Evolutionary conservation across 2,888 invertebrate species (phyloP).

Genomic region (Caenorhabditis parvicauda): DNA sequence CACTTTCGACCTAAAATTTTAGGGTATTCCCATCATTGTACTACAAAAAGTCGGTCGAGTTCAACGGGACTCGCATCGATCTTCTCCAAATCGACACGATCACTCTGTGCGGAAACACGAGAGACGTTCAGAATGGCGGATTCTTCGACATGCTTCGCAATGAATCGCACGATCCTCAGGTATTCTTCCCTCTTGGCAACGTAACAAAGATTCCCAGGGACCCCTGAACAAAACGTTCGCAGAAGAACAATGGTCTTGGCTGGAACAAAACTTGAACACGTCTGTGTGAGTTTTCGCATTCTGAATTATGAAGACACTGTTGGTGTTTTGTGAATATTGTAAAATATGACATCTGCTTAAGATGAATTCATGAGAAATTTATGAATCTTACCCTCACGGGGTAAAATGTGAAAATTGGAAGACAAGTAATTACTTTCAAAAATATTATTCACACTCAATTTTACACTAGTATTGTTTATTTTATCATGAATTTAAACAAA

Average conservation of each 20-base stretch:
- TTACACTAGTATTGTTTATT: too few species aligned
- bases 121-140: constrained; percentile 34
- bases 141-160: constrained; percentile 41
- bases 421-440: too few species aligned
- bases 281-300: constrained; percentile 6
- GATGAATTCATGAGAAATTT: too few species aligned
- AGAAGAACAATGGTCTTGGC: constrained; percentile 64
- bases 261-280: constrained; percentile 58
- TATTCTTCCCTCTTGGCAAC: not conserved
- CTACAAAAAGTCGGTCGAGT: constrained; percentile 62
- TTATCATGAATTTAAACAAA: too few species aligned
- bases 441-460: too few species aligned
- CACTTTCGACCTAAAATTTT: not conserved
- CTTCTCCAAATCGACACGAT: constrained; percentile 67
- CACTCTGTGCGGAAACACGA: constrained; percentile 64
- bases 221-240: constrained; percentile 35
- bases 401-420: too few species aligned
- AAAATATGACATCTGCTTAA: too few species aligned
- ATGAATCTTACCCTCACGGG: too few species aligned
- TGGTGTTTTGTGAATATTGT: too few species aligned
- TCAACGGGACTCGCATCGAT: constrained; percentile 61
- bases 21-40: constrained; percentile 65
- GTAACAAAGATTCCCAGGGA: constrained; percentile 6
- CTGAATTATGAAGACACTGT: too few species aligned
- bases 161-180: constrained; percentile 41